phyloP scores from a whole-genome alignment of 2,113 vertebrate species.

The Cnemophilus loriae region DNA sequence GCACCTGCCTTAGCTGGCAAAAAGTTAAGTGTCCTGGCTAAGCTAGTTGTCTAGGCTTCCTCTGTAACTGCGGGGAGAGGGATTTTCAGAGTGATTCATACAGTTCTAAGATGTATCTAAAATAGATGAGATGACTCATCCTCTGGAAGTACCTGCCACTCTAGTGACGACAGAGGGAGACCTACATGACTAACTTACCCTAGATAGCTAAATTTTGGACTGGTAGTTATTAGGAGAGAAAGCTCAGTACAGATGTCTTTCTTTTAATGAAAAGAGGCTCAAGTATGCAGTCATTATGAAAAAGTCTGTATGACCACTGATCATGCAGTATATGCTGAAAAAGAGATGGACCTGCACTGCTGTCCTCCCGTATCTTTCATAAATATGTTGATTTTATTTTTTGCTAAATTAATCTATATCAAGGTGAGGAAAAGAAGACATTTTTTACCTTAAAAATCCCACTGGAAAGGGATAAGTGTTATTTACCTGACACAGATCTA shows the following conservation, averaged over 20 bases:
- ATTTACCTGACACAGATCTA: neutral
- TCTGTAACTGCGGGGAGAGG: neutral
- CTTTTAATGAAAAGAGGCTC: neutral
- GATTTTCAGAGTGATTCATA: slow-evolving; percentile 46
- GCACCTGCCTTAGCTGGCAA: neutral
- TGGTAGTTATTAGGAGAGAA: neutral
- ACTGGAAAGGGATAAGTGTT: neutral
- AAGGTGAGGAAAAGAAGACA: neutral
- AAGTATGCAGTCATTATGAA: neutral
- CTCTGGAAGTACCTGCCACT: slow-evolving; percentile 53
- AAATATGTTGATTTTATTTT: neutral
- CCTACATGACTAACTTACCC: slow-evolving; percentile 48
- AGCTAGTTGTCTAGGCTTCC: neutral
- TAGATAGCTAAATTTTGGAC: neutral
- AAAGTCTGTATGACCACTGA: neutral
- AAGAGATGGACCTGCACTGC: neutral
- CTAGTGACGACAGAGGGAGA: slow-evolving; percentile 41
- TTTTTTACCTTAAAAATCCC: neutral
- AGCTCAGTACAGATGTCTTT: neutral
- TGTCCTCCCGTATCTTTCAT: neutral
- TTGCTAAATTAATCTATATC: neutral
- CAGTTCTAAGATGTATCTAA: slow-evolving; percentile 26
- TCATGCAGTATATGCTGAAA: neutral
- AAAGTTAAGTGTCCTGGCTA: neutral
- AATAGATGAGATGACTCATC: slow-evolving; percentile 52